Percentiles rank a stretch among this genome's conserved stretches.
Evolutionary conservation across 1,140 invertebrate genomes (phyloP).

Genomic region (Hetaerina americana): DNA sequence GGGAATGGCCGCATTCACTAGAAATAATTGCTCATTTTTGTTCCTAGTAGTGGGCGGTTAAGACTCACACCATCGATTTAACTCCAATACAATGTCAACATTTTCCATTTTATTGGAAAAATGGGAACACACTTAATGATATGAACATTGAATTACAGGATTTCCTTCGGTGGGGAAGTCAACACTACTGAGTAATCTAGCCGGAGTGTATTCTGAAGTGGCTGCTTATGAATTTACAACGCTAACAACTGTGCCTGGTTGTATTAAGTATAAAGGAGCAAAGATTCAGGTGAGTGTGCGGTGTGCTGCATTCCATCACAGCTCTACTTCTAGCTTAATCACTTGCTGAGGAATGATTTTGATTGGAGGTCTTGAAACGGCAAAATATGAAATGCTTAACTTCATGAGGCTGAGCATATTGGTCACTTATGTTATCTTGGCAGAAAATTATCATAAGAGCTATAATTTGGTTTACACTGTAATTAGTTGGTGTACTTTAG

Average conservation of each 20-base stretch:
- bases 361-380: background rate
- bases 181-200: slow-evolving; percentile 88
- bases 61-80: too few relatives aligned
- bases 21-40: too few relatives aligned
- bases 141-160: slow-evolving; percentile 51
- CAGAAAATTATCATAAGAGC: too few relatives aligned
- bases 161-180: slow-evolving; percentile 99
- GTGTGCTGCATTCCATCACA: background rate
- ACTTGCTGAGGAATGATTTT: background rate
- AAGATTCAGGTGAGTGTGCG: slow-evolving; percentile 80
- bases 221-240: slow-evolving; percentile 99
- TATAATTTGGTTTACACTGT: too few relatives aligned
- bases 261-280: slow-evolving; percentile 99
- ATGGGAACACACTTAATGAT: too few relatives aligned
- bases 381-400: too few relatives aligned
- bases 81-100: too few relatives aligned
- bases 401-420: background rate
- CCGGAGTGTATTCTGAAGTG: slow-evolving; percentile 98
- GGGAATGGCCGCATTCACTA: too few relatives aligned
- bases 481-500: too few relatives aligned
- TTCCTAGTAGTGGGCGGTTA: too few relatives aligned
- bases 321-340: background rate
- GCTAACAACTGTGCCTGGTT: slow-evolving; percentile 96
- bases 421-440: too few relatives aligned
- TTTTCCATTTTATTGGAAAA: too few relatives aligned